A percentile compares a stretch with the other conserved stretches of the same genome.
Evolutionary conservation across 2,797 vertebrate genomes (phyloP).

Genomic region (Notolepis coatsorum): DNA sequence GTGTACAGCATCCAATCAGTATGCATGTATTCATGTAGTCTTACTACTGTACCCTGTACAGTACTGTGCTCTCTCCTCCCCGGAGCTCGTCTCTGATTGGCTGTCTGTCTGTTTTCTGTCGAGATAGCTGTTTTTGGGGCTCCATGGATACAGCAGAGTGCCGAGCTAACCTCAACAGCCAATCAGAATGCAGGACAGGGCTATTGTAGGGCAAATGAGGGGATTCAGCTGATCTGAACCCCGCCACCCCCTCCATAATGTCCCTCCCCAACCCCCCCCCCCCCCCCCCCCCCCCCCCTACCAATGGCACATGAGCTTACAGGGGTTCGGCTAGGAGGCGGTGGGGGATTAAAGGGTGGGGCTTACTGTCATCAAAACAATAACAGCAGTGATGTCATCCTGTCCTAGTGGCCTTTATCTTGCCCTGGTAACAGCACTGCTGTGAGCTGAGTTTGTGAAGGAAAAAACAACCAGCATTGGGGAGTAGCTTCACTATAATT

Average conservation of each 20-base stretch:
- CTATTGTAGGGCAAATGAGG: conserved; percentile 49
- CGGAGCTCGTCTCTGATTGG: conserved; percentile 42
- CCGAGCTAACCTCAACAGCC: conserved; percentile 23
- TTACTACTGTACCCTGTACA: conserved; percentile 24
- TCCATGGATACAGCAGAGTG: conserved; percentile 69
- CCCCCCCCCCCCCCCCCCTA: no score
- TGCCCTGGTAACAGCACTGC: neutral
- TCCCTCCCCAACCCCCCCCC: no score
- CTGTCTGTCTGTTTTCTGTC: conserved; percentile 43
- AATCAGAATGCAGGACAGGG: conserved; percentile 45
- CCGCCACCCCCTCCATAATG: conserved; percentile 9
- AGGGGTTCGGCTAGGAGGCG: neutral
- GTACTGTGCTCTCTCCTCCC: conserved; percentile 4
- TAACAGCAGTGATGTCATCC: conserved; percentile 6
- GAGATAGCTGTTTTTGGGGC: conserved; percentile 48
- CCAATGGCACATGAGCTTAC: conserved; percentile 22
- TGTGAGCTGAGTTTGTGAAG: neutral
- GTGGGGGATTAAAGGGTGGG: conserved; percentile 2
- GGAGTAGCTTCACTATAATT: no score
- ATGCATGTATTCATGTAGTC: conserved; percentile 34
- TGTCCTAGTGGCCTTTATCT: neutral
- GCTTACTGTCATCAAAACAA: neutral
- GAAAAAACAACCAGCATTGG: neutral
- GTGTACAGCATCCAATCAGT: conserved; percentile 20
- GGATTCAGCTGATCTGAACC: conserved; percentile 13